Evolutionary conservation across 2,888 invertebrate genomes (phyloP), one percentile per base, ranked within the genome.

Genomic region (Elaeidobius kamerunicus): DNA sequence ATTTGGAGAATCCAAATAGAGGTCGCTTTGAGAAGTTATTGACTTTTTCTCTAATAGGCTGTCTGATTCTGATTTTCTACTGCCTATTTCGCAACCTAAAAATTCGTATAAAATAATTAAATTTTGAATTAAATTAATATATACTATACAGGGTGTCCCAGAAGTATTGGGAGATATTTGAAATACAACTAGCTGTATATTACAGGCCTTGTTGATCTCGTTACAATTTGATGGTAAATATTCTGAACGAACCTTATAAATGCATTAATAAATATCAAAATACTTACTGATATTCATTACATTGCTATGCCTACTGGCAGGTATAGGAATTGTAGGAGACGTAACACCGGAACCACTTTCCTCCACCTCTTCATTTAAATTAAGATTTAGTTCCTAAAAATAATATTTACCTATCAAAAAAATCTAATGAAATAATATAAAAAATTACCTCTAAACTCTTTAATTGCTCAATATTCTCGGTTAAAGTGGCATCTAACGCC

Each of bases 251-350:
- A n/a, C 4, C 1, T 23, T 23, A 23, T 23, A 23, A 23, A 23
- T 23, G 23, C 23, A 23, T 23, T 23, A 9, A 4, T 11, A 30
- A 30, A n/a, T 30, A 6, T n/a, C 9, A 34, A 20, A n/a, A 3
- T 20, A 53, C 56, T 51, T 52, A 52, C 60, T 63, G 11, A 79
- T 78, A 62, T 75, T 79, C 11, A 81, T 69, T 46, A 81, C 78
- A 41, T 72, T 72, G 16, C 70, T 73, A 60, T 78, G 60, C 60
- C 76, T 74, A 60, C 77, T 76, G 3, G 77, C 75, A 0, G 79
- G 86, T 62, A 87, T 86, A n/a, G 83, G 83, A 65, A 87, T 86
- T 1, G 82, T 82, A 3, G 88, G 88, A 0, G 88, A 69, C 18
- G 59, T 59, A 6, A 67, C 50, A n/a, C 43, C 59, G 12, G 60